These are phyloP conservation scores for Meteorus cinctellus DNA, from an alignment of 2,888 invertebrate genomes.

Conservation along the genomic window DNA sequence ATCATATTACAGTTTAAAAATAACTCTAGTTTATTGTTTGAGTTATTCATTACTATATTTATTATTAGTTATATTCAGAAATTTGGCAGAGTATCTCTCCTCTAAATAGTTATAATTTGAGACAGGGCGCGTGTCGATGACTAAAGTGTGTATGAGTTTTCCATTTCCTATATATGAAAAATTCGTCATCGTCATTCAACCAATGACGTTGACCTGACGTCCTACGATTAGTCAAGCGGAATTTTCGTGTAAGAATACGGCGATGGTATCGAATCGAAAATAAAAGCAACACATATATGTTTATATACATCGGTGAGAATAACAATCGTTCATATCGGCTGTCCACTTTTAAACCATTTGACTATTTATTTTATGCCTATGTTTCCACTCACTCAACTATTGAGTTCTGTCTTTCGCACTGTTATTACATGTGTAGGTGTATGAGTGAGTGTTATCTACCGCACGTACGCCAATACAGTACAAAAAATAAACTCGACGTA, in stretches of 20 bases:
- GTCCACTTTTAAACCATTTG: background rate
- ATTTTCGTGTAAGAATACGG: background rate
- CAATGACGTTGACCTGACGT: slow-evolving; percentile 50
- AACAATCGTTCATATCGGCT: slow-evolving; percentile 13
- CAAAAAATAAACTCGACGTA: slow-evolving; percentile 57
- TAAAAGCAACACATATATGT: background rate
- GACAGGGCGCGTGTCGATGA: slow-evolving; percentile 31
- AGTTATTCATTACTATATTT: background rate
- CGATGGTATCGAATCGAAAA: slow-evolving; percentile 5
- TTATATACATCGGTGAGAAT: background rate
- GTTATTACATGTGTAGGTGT: background rate
- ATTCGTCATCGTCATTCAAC: slow-evolving; percentile 42
- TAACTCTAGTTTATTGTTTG: background rate
- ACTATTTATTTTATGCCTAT: background rate
- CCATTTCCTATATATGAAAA: slow-evolving; percentile 34
- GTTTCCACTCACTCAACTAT: slow-evolving; percentile 16
- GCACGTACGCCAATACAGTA: slow-evolving; percentile 36
- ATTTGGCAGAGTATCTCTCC: background rate
- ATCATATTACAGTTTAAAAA: background rate
- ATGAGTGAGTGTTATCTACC: background rate
- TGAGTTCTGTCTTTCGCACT: background rate
- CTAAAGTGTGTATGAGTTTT: slow-evolving; percentile 38
- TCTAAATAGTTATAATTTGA: slow-evolving; percentile 6
- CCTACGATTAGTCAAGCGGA: slow-evolving; percentile 14
- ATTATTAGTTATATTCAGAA: background rate